These are phyloP conservation scores for Phrynocephalus guinanensis DNA, from an alignment of 2,797 vertebrate genomes.

Conservation along the genomic window DNA sequence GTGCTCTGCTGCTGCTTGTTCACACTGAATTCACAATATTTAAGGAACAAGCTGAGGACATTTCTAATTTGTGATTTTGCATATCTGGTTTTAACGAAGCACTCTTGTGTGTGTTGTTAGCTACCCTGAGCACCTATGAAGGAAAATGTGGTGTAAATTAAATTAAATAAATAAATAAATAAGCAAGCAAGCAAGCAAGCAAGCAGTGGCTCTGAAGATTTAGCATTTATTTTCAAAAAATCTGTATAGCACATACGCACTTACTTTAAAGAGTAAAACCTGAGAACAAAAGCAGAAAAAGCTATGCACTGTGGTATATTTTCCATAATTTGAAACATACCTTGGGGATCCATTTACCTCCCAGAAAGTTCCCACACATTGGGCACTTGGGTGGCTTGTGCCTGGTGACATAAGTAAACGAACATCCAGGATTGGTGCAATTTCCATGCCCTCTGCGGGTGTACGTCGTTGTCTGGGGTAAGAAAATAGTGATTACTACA, in stretches of 20 bases:
- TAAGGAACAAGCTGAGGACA: too few relatives aligned
- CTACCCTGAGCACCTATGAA: too few relatives aligned
- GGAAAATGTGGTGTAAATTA: too few relatives aligned
- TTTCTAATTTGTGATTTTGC: too few relatives aligned
- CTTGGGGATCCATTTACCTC: slow-evolving; percentile 94
- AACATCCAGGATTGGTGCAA: slow-evolving; percentile 90
- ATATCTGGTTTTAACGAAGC: too few relatives aligned
- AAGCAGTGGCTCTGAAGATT: background rate
- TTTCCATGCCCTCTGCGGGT: slow-evolving; percentile 94
- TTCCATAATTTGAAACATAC: slow-evolving; percentile 64
- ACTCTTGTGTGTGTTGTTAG: too few relatives aligned
- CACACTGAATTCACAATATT: too few relatives aligned
- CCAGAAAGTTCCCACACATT: slow-evolving; percentile 89
- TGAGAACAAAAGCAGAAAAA: background rate
- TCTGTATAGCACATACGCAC: background rate
- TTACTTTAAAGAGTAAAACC: background rate
- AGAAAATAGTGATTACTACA: slow-evolving; percentile 52
- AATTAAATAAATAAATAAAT: too few relatives aligned
- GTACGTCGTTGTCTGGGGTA: slow-evolving; percentile 89
- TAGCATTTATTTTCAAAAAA: background rate
- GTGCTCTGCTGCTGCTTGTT: too few relatives aligned
- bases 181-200: too few relatives aligned
- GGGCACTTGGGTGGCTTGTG: slow-evolving; percentile 96
- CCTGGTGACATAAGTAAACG: slow-evolving; percentile 94
- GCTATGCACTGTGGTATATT: slow-evolving; percentile 28